phyloP scores from a whole-genome alignment of 2,888 invertebrate species.

The Scaptomyza caliginosa region DNA sequence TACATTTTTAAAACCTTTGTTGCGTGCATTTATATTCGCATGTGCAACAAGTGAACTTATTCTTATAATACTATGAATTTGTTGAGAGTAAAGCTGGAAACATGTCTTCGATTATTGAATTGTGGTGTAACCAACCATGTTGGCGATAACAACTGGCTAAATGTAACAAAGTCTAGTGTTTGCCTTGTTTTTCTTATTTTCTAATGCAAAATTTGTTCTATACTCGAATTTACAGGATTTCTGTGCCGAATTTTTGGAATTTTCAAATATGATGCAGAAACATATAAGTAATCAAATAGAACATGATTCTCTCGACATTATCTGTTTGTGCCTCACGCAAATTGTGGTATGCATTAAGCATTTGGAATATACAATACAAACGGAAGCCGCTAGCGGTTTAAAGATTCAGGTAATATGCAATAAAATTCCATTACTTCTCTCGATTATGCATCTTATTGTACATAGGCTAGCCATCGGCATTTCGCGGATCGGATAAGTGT shows the following conservation, averaged over 20 bases:
- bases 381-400: slow-evolving; percentile 61
- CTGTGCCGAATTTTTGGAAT: slow-evolving; percentile 77
- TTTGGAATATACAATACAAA: slow-evolving; percentile 78
- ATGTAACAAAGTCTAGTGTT: slow-evolving; percentile 47
- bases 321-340: slow-evolving; percentile 81
- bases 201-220: slow-evolving; percentile 36
- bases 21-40: slow-evolving; percentile 13
- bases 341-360: slow-evolving; percentile 79
- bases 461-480: slow-evolving; percentile 78
- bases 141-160: slow-evolving; percentile 75
- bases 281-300: slow-evolving; percentile 44
- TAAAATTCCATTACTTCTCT: neutral
- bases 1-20: slow-evolving; percentile 24
- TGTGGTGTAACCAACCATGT: slow-evolving; percentile 2
- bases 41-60: slow-evolving; percentile 51
- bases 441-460: neutral
- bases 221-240: slow-evolving; percentile 64
- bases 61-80: slow-evolving; percentile 33
- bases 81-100: slow-evolving; percentile 41
- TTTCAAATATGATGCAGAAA: slow-evolving; percentile 73
- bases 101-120: slow-evolving; percentile 39
- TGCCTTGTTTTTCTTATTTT: neutral
- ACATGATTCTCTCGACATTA: slow-evolving; percentile 59
- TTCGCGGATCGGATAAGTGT: slow-evolving; percentile 82
- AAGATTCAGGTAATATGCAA: slow-evolving; percentile 59